These are phyloP conservation scores for Zoanthus sansibaricus DNA, from an alignment of 92 coral and sea anemone genomes.

Conservation along the genomic window DNA sequence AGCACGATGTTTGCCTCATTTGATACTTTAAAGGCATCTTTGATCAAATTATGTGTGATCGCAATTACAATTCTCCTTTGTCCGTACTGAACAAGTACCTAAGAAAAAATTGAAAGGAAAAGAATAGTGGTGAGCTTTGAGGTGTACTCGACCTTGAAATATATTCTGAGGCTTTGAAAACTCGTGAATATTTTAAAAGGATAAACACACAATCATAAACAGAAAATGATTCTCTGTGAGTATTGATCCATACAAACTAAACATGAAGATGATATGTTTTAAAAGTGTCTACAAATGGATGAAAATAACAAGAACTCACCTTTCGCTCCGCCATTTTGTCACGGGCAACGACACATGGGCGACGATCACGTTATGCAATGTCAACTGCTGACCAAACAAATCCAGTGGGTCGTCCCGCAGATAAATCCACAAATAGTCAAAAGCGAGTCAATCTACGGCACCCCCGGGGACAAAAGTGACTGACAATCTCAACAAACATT, in stretches of 20 bases:
- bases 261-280: conserved; percentile 27
- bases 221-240: conserved; percentile 28
- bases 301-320: conserved; percentile 24
- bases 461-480: conserved; percentile 31
- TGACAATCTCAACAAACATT: conserved; percentile 39
- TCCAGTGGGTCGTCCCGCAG: conserved; percentile 12
- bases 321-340: conserved; percentile 22
- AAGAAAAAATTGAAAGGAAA: conserved; percentile 27
- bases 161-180: conserved; percentile 38
- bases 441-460: conserved; percentile 41
- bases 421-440: conserved; percentile 30
- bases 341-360: background rate
- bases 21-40: conserved; percentile 2
- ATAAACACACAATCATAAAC: conserved; percentile 25
- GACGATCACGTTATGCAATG: background rate
- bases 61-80: conserved; percentile 5
- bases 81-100: conserved; percentile 30
- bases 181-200: conserved; percentile 39
- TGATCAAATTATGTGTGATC: conserved; percentile 3
- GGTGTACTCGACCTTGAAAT: conserved; percentile 38
- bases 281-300: conserved; percentile 26
- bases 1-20: conserved; percentile 21
- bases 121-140: conserved; percentile 26
- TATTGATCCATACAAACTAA: conserved; percentile 29
- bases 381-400: conserved; percentile 30